Percentiles rank a stretch among this genome's conserved stretches.
Evolutionary conservation across 1,140 invertebrate genomes (phyloP).

Genomic region (Drosophila rhopaloa): DNA sequence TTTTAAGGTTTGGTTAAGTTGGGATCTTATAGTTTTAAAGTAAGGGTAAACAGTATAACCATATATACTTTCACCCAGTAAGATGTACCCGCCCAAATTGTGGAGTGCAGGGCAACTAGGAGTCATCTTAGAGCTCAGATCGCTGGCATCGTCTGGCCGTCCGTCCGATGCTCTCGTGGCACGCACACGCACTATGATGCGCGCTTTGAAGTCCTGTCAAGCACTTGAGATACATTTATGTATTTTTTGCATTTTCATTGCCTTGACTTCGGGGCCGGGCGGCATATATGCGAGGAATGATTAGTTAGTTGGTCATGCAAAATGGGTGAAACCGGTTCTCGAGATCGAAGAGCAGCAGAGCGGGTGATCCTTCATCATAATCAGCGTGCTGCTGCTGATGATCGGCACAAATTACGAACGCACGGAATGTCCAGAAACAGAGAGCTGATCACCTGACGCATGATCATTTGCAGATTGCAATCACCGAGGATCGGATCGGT

Average conservation of each 20-base stretch:
- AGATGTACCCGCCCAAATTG: not conserved
- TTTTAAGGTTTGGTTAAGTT: too few relatives aligned
- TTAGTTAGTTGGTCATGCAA: conserved; percentile 78
- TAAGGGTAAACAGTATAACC: too few relatives aligned
- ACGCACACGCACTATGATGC: conserved; percentile 80
- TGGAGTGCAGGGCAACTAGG: conserved; percentile 17
- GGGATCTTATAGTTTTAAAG: too few relatives aligned
- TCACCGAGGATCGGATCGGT: conserved; percentile 20
- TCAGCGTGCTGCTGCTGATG: conserved; percentile 64
- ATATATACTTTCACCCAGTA: too few relatives aligned
- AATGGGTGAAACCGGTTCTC: conserved; percentile 75
- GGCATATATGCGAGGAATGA: conserved; percentile 70
- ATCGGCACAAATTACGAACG: conserved; percentile 72
- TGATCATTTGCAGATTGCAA: conserved; percentile 66
- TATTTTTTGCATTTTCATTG: conserved; percentile 81
- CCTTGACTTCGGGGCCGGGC: conserved; percentile 35
- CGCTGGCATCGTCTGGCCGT: conserved; percentile 15
- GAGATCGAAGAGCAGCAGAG: conserved; percentile 8
- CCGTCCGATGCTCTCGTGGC: conserved; percentile 61
- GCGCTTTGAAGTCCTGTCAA: conserved; percentile 82
- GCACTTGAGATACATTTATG: conserved; percentile 82
- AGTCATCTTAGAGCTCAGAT: conserved; percentile 1
- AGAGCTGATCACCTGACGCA: conserved; percentile 54
- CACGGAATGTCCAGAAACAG: conserved; percentile 64
- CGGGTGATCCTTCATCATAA: conserved; percentile 71